These are phyloP conservation scores for Ligdia adustata DNA, from an alignment of 2,888 invertebrate genomes.

Conservation along the genomic window DNA sequence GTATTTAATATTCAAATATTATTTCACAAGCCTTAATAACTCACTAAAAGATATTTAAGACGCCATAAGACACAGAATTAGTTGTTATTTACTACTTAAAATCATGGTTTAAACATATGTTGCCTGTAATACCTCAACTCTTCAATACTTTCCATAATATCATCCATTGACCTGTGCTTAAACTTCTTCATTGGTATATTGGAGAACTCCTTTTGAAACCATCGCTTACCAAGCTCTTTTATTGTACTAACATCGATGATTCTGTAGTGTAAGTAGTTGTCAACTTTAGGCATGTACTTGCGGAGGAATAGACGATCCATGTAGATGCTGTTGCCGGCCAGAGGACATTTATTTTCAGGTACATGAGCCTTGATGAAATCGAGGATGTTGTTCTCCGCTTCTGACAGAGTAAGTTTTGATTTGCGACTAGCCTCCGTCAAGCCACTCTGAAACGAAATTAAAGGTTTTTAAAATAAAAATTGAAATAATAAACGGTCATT, in stretches of 20 bases:
- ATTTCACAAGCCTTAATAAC: too few relatives aligned
- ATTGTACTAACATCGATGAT: constrained; percentile 96
- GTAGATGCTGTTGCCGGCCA: constrained; percentile 95
- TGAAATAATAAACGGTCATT: too few relatives aligned
- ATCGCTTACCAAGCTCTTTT: constrained; percentile 92
- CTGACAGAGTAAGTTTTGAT: constrained; percentile 85
- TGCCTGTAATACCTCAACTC: constrained; percentile 92
- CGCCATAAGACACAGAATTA: too few relatives aligned
- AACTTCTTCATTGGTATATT: constrained; percentile 85
- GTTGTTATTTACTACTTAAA: too few relatives aligned
- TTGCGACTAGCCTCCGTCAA: constrained; percentile 88
- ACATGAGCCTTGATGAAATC: constrained; percentile 86
- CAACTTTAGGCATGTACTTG: constrained; percentile 92
- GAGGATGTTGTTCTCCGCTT: constrained; percentile 89
- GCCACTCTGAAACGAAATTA: constrained; percentile 86
- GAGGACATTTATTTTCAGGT: constrained; percentile 85
- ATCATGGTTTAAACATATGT: constrained; percentile 82
- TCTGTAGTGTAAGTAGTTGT: constrained; percentile 94
- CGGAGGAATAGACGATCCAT: constrained; percentile 92
- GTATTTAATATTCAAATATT: too few relatives aligned
- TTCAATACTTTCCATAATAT: constrained; percentile 93
- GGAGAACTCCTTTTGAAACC: constrained; percentile 87
- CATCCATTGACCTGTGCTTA: constrained; percentile 90
- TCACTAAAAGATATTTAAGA: too few relatives aligned
- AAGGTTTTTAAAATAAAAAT: not conserved